Conservation (phyloP, 2,888 invertebrate species). For the Limnephilus auricula region DNA sequence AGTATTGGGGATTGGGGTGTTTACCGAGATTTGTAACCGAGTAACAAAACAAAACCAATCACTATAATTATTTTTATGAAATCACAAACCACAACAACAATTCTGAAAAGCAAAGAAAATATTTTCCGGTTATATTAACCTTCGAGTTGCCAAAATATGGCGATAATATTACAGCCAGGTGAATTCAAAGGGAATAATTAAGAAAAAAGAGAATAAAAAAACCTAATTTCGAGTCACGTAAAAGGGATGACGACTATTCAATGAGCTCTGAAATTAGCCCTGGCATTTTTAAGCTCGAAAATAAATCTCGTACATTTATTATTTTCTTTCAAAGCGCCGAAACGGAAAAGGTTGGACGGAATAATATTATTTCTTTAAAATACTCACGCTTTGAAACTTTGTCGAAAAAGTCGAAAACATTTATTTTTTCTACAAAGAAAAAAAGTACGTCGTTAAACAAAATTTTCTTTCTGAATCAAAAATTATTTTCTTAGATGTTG, state of each 20-base stretch:
- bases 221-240: not conserved
- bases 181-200: not conserved
- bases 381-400: not conserved
- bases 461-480: not conserved
- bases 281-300: not conserved
- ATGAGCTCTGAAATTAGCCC: not conserved
- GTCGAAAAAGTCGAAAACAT: not conserved
- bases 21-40: not conserved
- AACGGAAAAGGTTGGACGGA: not conserved
- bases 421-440: too few relatives aligned
- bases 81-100: not conserved
- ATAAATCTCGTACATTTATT: not conserved
- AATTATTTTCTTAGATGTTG: not conserved
- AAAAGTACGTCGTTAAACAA: not conserved
- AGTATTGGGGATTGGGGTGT: too few relatives aligned
- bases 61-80: not conserved
- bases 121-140: not conserved
- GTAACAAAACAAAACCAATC: not conserved
- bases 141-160: not conserved
- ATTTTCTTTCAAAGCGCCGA: not conserved
- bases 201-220: not conserved
- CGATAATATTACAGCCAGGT: not conserved
- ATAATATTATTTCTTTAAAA: not conserved
- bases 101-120: not conserved
- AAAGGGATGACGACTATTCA: slow-evolving; percentile 2